Conservation (phyloP, 2,888 invertebrate species). For the Leptinotarsa rubiginosa region DNA sequence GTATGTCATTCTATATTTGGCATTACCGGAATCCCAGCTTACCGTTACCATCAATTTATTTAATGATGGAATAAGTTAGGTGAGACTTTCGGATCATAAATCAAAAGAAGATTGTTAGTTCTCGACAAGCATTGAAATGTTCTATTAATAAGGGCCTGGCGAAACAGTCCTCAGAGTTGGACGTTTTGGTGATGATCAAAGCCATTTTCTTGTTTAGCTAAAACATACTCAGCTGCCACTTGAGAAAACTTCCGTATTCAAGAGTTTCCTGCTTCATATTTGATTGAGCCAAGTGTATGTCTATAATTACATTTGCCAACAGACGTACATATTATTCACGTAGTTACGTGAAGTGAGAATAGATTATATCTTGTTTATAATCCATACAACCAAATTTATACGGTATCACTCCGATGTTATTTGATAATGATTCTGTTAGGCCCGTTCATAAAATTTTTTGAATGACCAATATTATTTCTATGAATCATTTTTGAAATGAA, state of each 20-base stretch:
- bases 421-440: too few relatives aligned
- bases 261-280: slow-evolving; percentile 10
- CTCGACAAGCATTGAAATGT: slow-evolving; percentile 3
- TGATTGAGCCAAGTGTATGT: neutral
- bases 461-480: too few relatives aligned
- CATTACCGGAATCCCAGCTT: slow-evolving; percentile 12
- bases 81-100: slow-evolving; percentile 7
- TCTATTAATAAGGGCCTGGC: slow-evolving; percentile 11
- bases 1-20: slow-evolving; percentile 20
- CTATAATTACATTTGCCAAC: neutral
- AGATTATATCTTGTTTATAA: too few relatives aligned
- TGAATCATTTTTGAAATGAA: too few relatives aligned
- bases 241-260: slow-evolving; percentile 9
- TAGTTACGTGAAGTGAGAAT: neutral
- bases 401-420: too few relatives aligned
- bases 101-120: slow-evolving; percentile 20
- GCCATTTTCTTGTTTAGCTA: neutral
- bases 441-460: too few relatives aligned
- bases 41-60: slow-evolving; percentile 16
- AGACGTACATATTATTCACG: neutral
- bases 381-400: too few relatives aligned
- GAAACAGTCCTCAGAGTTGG: neutral
- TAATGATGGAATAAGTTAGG: slow-evolving; percentile 15
- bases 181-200: slow-evolving; percentile 12
- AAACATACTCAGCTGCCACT: neutral